phyloP scores from a whole-genome alignment of 2,113 vertebrate genomes.

The Cyanoderma ruficeps region DNA sequence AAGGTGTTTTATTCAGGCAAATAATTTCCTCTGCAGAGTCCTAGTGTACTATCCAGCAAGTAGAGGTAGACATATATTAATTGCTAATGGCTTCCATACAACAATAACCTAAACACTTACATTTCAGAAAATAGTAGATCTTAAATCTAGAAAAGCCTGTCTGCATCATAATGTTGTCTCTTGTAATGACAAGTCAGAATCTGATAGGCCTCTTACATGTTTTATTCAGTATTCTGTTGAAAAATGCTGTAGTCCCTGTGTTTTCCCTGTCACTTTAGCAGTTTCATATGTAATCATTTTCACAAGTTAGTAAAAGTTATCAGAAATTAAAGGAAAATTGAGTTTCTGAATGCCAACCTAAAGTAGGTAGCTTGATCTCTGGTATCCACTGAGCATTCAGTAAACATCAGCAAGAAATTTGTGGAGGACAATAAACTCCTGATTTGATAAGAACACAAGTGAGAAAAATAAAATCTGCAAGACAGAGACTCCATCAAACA shows the following conservation, averaged over 20 bases:
- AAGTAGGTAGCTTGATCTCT: background rate
- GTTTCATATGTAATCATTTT: background rate
- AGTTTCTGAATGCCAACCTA: background rate
- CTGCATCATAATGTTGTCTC: background rate
- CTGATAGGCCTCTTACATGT: background rate
- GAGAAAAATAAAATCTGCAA: background rate
- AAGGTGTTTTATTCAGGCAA: background rate
- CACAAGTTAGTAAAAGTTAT: background rate
- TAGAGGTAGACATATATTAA: background rate
- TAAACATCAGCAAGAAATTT: background rate
- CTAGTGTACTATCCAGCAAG: background rate
- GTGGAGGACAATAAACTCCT: background rate
- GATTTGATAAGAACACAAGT: background rate
- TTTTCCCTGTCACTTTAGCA: background rate
- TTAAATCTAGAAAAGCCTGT: background rate
- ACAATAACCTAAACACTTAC: background rate
- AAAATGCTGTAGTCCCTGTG: background rate
- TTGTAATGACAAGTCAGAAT: background rate
- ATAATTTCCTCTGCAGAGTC: background rate
- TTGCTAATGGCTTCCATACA: background rate
- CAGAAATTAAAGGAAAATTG: background rate
- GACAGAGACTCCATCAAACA: background rate
- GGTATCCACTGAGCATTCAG: background rate
- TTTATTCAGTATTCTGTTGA: background rate
- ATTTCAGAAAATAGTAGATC: background rate